A percentile compares a stretch with the other conserved stretches of the same genome.
These are phyloP conservation scores for Drosophila ogumai DNA, from an alignment of 1,140 invertebrate species.

Conservation along the genomic window DNA sequence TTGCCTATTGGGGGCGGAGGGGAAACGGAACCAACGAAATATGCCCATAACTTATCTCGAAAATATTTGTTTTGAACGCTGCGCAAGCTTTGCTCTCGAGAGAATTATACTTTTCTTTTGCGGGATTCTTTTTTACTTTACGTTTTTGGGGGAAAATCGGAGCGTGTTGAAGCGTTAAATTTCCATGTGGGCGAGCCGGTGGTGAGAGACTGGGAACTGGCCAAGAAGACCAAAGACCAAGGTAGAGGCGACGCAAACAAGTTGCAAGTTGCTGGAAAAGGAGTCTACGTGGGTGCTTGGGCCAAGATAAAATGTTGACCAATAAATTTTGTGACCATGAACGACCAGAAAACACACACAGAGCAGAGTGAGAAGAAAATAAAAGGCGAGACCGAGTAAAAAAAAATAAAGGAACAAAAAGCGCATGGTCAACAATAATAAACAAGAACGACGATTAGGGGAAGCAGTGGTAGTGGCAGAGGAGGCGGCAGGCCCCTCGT, in stretches of 20 bases:
- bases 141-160: constrained; percentile 39
- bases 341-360: constrained; percentile 39
- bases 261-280: constrained; percentile 51
- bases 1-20: constrained; percentile 16
- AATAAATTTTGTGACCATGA: constrained; percentile 79
- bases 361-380: constrained; percentile 32
- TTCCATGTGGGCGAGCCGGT: constrained; percentile 64
- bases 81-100: constrained; percentile 16
- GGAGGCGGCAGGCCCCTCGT: constrained; percentile 20
- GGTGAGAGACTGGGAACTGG: constrained; percentile 6
- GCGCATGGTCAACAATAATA: constrained; percentile 51
- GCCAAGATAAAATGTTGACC: constrained; percentile 76
- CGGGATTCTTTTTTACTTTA: constrained; percentile 31
- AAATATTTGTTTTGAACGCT: constrained; percentile 55
- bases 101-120: constrained; percentile 18
- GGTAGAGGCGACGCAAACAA: constrained; percentile 47
- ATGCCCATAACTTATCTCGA: constrained; percentile 64
- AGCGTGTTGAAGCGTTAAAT: constrained; percentile 77
- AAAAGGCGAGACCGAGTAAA: constrained; percentile 21
- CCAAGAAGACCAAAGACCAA: constrained; percentile 16
- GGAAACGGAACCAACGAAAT: constrained; percentile 43
- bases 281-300: constrained; percentile 39
- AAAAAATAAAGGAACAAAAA: constrained; percentile 43
- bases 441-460: constrained; percentile 55
- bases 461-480: background rate